Percentiles rank a stretch among this genome's conserved stretches.
These are phyloP conservation scores for Sebastes jordani DNA, from an alignment of 2,797 vertebrate species.

Conservation along the genomic window DNA sequence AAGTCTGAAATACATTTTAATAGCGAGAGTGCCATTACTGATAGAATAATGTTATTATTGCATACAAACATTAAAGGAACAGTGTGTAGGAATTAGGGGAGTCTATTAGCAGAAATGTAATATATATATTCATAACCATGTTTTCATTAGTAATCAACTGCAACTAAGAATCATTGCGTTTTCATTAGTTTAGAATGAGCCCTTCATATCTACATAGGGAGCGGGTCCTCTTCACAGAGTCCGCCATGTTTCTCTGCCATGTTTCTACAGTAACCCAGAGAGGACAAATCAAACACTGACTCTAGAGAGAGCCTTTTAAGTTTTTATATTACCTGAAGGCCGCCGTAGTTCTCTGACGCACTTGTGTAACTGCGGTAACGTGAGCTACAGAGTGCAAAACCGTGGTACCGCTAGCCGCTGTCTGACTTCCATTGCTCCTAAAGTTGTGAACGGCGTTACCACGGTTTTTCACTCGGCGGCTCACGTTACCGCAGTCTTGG, in stretches of 20 bases:
- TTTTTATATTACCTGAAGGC: too few species aligned
- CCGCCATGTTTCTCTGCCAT: too few species aligned
- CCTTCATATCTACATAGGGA: not conserved
- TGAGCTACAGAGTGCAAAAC: too few species aligned
- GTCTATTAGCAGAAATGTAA: not conserved
- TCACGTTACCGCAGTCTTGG: not conserved
- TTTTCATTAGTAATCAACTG: not conserved
- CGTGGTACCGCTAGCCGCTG: too few species aligned
- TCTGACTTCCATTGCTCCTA: too few species aligned
- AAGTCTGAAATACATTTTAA: not conserved
- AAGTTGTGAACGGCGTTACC: too few species aligned
- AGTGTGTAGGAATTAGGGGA: too few species aligned
- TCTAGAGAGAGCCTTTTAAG: not conserved
- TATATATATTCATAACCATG: not conserved
- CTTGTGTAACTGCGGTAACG: not conserved
- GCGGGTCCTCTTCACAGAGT: too few species aligned
- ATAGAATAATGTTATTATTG: not conserved
- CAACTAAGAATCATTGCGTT: too few species aligned
- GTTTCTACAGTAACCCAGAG: too few species aligned
- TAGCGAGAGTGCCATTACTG: not conserved
- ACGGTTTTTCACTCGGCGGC: too few species aligned
- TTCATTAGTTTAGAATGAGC: not conserved
- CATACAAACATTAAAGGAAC: not conserved
- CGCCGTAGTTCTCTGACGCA: too few species aligned
- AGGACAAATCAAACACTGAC: not conserved